Evolutionary conservation across 1,140 invertebrate species (phyloP), one percentile per base, ranked within the genome.

Genomic region (Lepidurus packardi): DNA sequence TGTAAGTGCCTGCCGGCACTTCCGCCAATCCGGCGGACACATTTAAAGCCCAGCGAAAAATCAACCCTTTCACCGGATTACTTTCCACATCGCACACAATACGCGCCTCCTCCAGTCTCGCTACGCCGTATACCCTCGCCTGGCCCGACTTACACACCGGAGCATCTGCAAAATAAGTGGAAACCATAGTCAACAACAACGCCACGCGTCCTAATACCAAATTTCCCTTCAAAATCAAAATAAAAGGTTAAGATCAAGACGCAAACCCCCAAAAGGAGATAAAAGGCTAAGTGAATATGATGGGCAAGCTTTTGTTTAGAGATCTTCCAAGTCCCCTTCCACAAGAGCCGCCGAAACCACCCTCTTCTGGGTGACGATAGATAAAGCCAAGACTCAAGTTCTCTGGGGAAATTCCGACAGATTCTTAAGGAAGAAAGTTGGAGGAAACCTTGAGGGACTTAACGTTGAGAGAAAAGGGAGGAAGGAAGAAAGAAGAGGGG

Each of bases 11-110:
- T 34, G 90, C 87, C 9, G 92, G 88, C 73, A 94, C 87, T 83
- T 93, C 91, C 0, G 90, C 90, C 82, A 92, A 89, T 83, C 94
- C 92, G 9, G 92, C 92, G 73, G 92, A 93, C 83, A 93, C 94
- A 86, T 94, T 94, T 87, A 95, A 94, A 73, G 92, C 93, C 93
- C 93, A 94, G 80, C 93, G 92, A 83, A 92, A 93, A 79, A 85
- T 87, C 9, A 92, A 86, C 79, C 90, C 89, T 11, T 81, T 80
- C 80, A 89, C 85, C 5, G 94, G 93, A 85, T 94, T 94, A n/a
- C 92, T 92, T 80, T 94, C 92, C 65, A 96, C 86, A 82, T 94
- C 92, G 84, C 93, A 96, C 4, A 89, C 87, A 77, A 95, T 92
- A 80, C 88, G 89, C 11, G 91, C 89, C 7, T 89, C 88, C 84